Conservation (phyloP, 2,888 invertebrate species). For the Microctonus aethiopoides region DNA sequence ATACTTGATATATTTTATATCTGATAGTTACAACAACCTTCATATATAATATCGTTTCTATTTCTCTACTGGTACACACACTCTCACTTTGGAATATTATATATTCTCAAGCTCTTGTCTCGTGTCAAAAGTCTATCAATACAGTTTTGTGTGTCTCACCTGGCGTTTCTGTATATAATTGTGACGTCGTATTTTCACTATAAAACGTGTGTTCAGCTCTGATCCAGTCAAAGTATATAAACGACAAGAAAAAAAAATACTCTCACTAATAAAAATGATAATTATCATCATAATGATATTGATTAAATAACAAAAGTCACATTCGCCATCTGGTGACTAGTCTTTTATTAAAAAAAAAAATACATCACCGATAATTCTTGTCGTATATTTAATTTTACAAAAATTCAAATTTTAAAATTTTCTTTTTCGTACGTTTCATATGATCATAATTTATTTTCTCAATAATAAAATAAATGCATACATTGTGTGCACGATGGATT, state of each 20-base stretch:
- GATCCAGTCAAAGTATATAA: neutral
- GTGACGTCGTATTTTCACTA: constrained; percentile 18
- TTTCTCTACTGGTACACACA: neutral
- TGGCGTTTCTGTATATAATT: constrained; percentile 24
- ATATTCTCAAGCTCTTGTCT: neutral
- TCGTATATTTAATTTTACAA: neutral
- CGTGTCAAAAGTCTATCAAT: neutral
- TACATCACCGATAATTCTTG: neutral
- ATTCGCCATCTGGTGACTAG: constrained; percentile 9
- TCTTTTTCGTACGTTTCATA: neutral
- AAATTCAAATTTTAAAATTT: no score
- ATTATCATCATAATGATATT: neutral
- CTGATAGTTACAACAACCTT: no score
- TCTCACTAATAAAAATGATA: neutral
- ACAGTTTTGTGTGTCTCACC: constrained; percentile 21
- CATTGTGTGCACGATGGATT: no score
- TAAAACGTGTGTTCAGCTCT: neutral
- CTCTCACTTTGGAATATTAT: no score
- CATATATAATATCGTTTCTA: no score
- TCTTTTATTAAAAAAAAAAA: neutral
- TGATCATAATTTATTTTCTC: neutral
- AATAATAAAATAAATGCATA: neutral
- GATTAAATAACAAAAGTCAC: neutral
- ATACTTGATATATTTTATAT: no score
- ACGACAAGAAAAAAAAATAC: neutral